Evolutionary conservation across 2,113 vertebrate species (phyloP), one percentile per base, ranked within the genome.

Genomic region (Gila orcuttii): DNA sequence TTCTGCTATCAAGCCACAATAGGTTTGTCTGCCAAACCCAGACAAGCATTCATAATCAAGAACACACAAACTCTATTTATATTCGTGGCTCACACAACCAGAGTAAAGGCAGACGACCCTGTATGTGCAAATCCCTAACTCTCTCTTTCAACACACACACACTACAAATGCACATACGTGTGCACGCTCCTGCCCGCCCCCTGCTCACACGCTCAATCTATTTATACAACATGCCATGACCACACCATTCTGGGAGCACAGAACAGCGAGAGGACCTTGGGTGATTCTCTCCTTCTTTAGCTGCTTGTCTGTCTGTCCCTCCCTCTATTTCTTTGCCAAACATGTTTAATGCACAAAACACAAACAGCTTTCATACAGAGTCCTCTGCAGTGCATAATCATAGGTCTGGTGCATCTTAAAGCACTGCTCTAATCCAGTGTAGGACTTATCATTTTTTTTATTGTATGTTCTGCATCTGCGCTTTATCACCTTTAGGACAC

Each of bases 11-110:
- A 89, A 89, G 86, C 28, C 84, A 82, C 87, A 86, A 88, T 85
- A 82, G 86, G 84, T 13, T 87, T 90, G 84, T 89, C 90, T 88
- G 55, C 87, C 90, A 87, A 83, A 86, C 79, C 86, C 87, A 86
- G 64, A 87, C 77, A 88, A 86, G 87, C 78, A 83, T 71, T 74
- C 86, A 78, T 66, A 86, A 79, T 75, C 23, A 84, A 68, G 52
- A 60, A 78, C 77, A 39, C 79, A 86, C 39, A 60, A 62, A 31
- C 17, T 50, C 39, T 88, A 90, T 88, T 87, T 85, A 88, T 90
- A 86, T 79, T 11, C 10, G 3, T 2, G 15, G 19, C 76, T 74
- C 81, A 79, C 82, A 85, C 28, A 21, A 68, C 69, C 73, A 73
- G 59, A 82, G 57, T 21, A 57, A 79, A 77, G 33, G 69, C 82